A percentile compares a stretch with the other conserved stretches of the same genome.
Conservation (phyloP, 1,140 invertebrate genomes). For the Copidosoma floridanum region DNA sequence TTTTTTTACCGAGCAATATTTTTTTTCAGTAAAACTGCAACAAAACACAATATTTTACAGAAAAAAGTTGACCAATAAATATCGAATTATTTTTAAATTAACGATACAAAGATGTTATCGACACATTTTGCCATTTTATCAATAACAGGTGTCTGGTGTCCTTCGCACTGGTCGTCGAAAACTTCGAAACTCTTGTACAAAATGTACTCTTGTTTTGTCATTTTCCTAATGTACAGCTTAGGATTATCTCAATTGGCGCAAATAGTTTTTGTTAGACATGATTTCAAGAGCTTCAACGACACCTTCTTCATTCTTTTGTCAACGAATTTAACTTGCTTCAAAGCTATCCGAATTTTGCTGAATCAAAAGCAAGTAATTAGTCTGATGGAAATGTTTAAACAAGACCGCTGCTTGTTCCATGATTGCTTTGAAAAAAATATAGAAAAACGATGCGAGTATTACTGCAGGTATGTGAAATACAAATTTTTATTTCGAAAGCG, state of each 20-base stretch:
- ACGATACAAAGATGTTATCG: no score
- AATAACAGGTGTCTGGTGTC: conserved; percentile 10
- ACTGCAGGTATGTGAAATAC: neutral
- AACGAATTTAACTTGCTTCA: conserved; percentile 3
- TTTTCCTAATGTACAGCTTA: neutral
- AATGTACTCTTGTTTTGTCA: neutral
- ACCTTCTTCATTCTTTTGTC: conserved; percentile 13
- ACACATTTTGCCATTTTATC: no score
- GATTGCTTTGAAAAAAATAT: neutral
- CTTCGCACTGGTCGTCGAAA: neutral
- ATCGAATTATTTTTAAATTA: no score
- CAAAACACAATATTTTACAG: no score
- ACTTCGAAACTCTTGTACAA: neutral
- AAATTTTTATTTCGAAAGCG: no score
- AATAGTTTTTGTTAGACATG: neutral
- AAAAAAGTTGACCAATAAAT: no score
- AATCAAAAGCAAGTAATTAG: neutral
- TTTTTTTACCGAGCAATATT: no score
- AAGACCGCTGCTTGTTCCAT: neutral
- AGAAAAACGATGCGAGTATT: neutral
- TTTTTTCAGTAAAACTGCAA: no score
- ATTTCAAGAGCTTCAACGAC: conserved; percentile 6
- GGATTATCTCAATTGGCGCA: neutral
- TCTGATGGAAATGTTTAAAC: conserved; percentile 1
- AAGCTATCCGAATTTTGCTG: neutral